Conservation (phyloP, 2,113 vertebrate genomes). For the Ceratotherium simum region DNA sequence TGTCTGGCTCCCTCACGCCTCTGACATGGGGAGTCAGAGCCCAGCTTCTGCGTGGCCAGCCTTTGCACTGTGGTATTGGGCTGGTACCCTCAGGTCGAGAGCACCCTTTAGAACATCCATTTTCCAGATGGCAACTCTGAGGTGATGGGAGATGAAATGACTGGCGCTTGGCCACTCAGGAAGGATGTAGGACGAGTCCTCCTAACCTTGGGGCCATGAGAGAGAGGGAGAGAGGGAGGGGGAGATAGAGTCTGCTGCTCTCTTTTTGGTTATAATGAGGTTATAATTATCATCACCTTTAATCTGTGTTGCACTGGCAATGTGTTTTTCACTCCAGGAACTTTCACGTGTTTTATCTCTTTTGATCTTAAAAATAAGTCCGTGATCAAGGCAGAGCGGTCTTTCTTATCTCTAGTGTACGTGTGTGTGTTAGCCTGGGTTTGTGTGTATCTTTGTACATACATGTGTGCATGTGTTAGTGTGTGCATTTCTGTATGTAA, state of each 20-base stretch:
- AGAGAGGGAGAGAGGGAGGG: too few relatives aligned
- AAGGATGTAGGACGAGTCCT: background rate
- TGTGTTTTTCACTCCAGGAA: background rate
- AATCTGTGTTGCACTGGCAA: background rate
- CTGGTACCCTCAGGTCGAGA: background rate
- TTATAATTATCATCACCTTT: background rate
- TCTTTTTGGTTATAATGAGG: background rate
- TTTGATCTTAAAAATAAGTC: conserved; percentile 38
- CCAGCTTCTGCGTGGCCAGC: background rate
- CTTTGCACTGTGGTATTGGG: background rate
- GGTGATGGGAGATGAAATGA: background rate
- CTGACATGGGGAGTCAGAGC: rapidly evolving
- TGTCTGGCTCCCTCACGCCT: background rate
- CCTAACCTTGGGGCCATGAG: background rate
- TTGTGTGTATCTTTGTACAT: background rate
- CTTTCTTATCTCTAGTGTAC: background rate
- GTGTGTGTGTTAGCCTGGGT: background rate
- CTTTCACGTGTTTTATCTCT: background rate
- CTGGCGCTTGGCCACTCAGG: rapidly evolving
- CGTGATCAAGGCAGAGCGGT: background rate
- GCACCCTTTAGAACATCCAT: background rate
- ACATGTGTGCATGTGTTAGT: rapidly evolving
- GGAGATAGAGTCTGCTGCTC: background rate
- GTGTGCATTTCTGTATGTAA: background rate
- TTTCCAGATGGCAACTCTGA: background rate